Evolutionary conservation across 2,797 vertebrate species (phyloP).

Genomic region (Apogon hyalosoma): DNA sequence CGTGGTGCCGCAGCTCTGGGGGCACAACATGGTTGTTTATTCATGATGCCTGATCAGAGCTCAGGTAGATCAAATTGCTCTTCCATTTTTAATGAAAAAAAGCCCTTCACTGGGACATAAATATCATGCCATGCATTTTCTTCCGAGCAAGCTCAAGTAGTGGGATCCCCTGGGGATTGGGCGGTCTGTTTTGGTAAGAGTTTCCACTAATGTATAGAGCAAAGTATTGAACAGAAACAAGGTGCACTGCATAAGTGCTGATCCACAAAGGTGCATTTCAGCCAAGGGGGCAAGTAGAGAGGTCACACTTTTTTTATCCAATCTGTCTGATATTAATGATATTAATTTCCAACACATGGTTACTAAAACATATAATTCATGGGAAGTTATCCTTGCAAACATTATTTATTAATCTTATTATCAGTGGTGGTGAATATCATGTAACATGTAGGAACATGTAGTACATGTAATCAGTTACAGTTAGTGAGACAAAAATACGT

Average conservation of each 20-base stretch:
- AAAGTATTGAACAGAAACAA: constrained; percentile 39
- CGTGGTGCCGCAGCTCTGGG: constrained; percentile 33
- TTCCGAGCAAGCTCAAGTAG: constrained; percentile 1
- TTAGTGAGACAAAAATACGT: too few species aligned
- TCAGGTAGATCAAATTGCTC: constrained; percentile 60
- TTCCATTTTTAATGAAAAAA: constrained; percentile 68
- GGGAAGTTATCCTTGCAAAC: constrained; percentile 8
- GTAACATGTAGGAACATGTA: too few species aligned
- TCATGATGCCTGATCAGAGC: constrained; percentile 65
- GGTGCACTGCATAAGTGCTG: constrained; percentile 20
- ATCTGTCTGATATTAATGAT: not conserved
- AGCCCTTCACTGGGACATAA: constrained; percentile 39
- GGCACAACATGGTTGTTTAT: constrained; percentile 53
- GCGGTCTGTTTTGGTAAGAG: constrained; percentile 15
- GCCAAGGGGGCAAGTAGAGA: not conserved
- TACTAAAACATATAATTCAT: not conserved
- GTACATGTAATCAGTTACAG: too few species aligned
- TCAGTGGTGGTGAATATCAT: too few species aligned
- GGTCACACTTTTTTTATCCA: constrained; percentile 13
- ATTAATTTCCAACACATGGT: not conserved
- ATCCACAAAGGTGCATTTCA: constrained; percentile 28
- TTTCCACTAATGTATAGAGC: constrained; percentile 20
- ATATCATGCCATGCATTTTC: constrained; percentile 50
- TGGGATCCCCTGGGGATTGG: constrained; percentile 16
- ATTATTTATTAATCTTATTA: too few species aligned